phyloP scores from a whole-genome alignment of 2,113 vertebrate species.

The Macquaria ambigua region DNA sequence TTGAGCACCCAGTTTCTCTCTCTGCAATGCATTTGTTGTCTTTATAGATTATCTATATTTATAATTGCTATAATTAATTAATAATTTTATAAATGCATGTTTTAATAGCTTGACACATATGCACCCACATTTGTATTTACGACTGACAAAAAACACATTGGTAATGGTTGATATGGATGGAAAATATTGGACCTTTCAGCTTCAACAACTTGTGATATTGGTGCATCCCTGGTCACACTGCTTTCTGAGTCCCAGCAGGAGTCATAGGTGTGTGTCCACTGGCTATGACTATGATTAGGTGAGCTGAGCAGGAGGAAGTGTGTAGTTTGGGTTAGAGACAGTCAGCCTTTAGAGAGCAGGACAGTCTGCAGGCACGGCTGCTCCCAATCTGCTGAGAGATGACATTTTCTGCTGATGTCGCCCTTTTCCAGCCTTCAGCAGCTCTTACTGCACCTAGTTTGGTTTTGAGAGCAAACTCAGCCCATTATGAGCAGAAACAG shows the following conservation, averaged over 20 bases:
- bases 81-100: not conserved
- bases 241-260: not conserved
- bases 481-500: not conserved
- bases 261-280: not conserved
- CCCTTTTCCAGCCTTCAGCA: slow-evolving; percentile 43
- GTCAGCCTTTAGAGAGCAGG: slow-evolving; percentile 5
- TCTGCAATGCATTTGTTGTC: not conserved
- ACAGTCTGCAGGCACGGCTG: slow-evolving; percentile 41
- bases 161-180: not conserved
- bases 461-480: slow-evolving; percentile 53
- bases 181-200: not conserved
- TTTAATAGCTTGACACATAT: not conserved
- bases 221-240: not conserved
- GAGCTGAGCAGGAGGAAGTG: slow-evolving; percentile 13
- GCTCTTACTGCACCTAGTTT: slow-evolving; percentile 42
- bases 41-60: not conserved
- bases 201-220: not conserved
- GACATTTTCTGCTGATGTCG: slow-evolving; percentile 71
- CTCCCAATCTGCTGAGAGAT: slow-evolving; percentile 59
- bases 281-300: not conserved
- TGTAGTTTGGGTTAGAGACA: slow-evolving; percentile 28
- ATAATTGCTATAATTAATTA: no score
- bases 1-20: not conserved
- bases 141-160: not conserved
- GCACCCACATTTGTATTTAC: not conserved